Conservation (phyloP, 2,113 vertebrate genomes). For the Amazona vittata region DNA sequence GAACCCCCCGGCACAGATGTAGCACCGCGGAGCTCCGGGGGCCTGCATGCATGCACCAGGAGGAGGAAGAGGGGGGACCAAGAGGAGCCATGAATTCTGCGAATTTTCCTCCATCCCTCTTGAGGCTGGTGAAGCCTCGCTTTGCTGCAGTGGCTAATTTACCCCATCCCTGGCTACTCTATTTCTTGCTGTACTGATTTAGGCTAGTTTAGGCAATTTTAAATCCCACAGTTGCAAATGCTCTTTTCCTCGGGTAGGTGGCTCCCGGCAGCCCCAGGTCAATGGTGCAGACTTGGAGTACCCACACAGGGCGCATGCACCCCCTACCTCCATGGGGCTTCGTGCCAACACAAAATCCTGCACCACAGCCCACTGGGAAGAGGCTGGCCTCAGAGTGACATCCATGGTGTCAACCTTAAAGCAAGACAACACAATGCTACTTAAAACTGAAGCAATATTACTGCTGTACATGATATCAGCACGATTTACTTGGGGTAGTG, state of each 20-base stretch:
- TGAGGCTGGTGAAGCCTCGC: too few species aligned
- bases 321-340: not conserved
- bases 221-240: rapidly evolving
- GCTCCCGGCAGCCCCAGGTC: not conserved
- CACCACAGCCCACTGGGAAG: not conserved
- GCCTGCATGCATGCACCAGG: too few species aligned
- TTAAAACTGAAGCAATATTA: not conserved
- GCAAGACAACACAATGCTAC: not conserved
- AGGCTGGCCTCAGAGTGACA: not conserved
- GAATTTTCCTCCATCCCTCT: too few species aligned
- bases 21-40: not conserved
- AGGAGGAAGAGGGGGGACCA: not conserved
- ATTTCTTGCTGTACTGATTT: not conserved
- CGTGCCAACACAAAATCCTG: not conserved
- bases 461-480: not conserved
- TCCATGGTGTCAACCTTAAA: not conserved
- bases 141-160: too few species aligned
- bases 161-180: not conserved
- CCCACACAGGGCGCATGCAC: rapidly evolving
- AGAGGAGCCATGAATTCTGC: too few species aligned
- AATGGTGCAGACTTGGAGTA: not conserved
- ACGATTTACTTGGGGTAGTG: rapidly evolving
- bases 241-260: not conserved
- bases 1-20: rapidly evolving
- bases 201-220: not conserved